Conservation (phyloP, 2,113 vertebrate species). For the Eulacestoma nigropectus region DNA sequence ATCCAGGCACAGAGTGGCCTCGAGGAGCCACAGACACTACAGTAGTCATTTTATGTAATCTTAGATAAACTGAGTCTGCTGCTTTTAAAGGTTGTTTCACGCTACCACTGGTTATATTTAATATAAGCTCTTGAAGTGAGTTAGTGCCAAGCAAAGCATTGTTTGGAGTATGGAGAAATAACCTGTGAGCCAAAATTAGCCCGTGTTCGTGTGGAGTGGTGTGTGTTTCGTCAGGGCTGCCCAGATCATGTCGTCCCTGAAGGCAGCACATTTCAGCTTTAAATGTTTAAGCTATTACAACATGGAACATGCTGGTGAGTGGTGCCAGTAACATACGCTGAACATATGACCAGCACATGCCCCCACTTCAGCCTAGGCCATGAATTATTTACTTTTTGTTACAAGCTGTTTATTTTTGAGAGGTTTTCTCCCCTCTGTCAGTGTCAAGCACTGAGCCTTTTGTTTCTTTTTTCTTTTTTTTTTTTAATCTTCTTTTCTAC, state of each 20-base stretch:
- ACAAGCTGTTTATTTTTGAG: conserved; percentile 18
- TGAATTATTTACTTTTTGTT: conserved; percentile 34
- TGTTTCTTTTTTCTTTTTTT: neutral
- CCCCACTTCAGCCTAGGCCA: neutral
- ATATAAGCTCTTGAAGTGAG: neutral
- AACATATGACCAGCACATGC: conserved; percentile 55
- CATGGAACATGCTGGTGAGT: conserved; percentile 32
- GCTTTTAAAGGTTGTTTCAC: conserved; percentile 1
- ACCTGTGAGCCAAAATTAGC: conserved; percentile 52
- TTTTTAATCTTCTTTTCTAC: neutral
- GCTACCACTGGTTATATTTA: neutral
- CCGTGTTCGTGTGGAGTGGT: neutral
- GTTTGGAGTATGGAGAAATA: conserved; percentile 42
- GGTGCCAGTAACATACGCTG: conserved; percentile 39
- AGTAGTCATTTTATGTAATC: neutral
- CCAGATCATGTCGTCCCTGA: conserved; percentile 48
- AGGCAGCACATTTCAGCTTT: conserved; percentile 31
- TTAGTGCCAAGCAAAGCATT: conserved; percentile 51
- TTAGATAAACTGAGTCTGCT: neutral
- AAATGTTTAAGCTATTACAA: conserved; percentile 34
- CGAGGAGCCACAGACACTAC: neutral
- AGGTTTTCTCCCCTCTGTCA: neutral
- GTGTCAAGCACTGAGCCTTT: neutral
- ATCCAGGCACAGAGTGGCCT: neutral
- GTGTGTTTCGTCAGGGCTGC: conserved; percentile 49